phyloP scores from a whole-genome alignment of 1,140 invertebrate species.

The Melitaea cinxia region DNA sequence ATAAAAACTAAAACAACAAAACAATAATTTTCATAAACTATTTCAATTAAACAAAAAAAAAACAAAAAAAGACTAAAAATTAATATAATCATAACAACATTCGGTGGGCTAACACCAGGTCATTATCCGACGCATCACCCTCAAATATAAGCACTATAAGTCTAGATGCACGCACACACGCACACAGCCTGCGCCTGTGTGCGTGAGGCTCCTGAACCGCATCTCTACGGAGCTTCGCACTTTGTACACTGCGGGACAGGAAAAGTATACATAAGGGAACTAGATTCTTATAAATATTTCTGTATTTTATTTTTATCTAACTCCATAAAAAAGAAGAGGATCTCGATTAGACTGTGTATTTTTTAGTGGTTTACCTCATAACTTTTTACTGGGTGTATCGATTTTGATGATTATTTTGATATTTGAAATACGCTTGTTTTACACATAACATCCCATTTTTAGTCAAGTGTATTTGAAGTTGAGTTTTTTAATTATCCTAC shows the following conservation, averaged over 20 bases:
- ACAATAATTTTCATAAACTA: neutral
- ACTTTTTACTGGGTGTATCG: too few species aligned
- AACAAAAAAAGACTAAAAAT: constrained; percentile 1
- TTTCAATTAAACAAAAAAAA: neutral
- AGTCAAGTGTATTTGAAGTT: too few species aligned
- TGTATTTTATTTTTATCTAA: too few species aligned
- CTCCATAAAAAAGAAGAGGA: too few species aligned
- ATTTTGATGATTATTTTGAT: too few species aligned
- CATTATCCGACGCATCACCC: constrained; percentile 39
- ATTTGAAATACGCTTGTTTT: too few species aligned
- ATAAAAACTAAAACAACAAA: too few species aligned
- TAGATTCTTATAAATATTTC: too few species aligned
- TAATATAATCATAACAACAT: neutral
- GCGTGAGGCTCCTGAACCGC: constrained; percentile 41
- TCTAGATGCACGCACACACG: constrained; percentile 36
- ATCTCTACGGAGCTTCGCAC: constrained; percentile 44
- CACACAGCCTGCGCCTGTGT: constrained; percentile 28
- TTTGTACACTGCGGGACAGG: constrained; percentile 35
- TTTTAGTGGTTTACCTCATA: too few species aligned
- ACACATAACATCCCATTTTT: too few species aligned
- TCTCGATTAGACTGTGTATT: too few species aligned
- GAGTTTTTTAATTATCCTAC: too few species aligned
- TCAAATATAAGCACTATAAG: constrained; percentile 39
- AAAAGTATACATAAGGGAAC: neutral
- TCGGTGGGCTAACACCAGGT: constrained; percentile 28